Base-by-base conservation (phyloP, 2,888 invertebrate genomes). In the Chymomyza caudatula region DNA sequence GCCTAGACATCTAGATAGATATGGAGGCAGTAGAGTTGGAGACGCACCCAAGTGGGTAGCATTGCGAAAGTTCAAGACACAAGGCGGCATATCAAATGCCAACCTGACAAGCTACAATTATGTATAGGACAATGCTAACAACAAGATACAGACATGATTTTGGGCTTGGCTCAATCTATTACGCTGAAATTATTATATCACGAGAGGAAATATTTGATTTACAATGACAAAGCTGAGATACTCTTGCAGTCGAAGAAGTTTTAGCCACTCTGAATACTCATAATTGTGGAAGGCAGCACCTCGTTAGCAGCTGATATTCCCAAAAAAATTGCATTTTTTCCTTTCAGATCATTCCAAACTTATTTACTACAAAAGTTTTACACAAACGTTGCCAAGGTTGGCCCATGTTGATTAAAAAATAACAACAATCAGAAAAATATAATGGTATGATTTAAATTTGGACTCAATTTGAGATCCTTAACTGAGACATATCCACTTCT, bases 21-120 rank as follows among this genome's bases (percentile, higher is more conserved):
- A 8, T 5, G 6, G 52, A 61, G 60, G 44, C 60, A 62, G 65
- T 60, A 54, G 54, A 63, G 59, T 25, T 57, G 43, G 25, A 56
- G 19, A 15, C 19, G 20, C 60, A 44, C 47, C 11, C 29, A 37
- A 37, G 64, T 64, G 55, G 63, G 67, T 69, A 73, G 72, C 70
- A 79, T 71, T 69, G 76, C 74, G 70, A 77, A 70, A 78, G 75
- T 71, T 72, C 68, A 37, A 37, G 29, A 37, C 29, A 62, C 56
- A 20, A 52, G 86, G 79, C 86, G 78, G 86, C 79, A 84, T 83
- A 86, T 80, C 86, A 86, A 74, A 74, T 60, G 54, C 47, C 19
- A 47, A 19, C 8, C 29, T 37, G 29, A 37, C 29, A 37, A 37
- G 29, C 15, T 19, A 47, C 47, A 67, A 71, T 68, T 59, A 73